Percentiles rank a stretch among this genome's conserved stretches.
These are phyloP conservation scores for Dryobates pubescens DNA, from an alignment of 2,797 vertebrate species.

Conservation along the genomic window DNA sequence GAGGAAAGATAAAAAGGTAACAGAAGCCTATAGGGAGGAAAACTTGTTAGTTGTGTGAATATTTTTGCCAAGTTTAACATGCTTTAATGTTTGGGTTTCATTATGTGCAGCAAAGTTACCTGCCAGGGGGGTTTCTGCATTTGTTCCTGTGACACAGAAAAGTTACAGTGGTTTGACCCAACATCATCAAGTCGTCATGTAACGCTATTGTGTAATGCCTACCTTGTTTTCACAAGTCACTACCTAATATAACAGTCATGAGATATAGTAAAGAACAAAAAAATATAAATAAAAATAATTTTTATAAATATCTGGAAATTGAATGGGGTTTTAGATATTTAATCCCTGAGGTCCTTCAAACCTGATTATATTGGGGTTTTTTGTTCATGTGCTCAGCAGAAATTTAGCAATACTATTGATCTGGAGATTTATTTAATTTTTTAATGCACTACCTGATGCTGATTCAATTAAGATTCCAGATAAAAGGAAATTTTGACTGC, in stretches of 20 bases:
- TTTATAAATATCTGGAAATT: background rate
- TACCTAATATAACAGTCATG: background rate
- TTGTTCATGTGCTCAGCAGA: background rate
- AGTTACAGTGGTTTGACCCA: background rate
- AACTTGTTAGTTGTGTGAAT: background rate
- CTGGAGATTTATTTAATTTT: background rate
- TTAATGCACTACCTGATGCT: accelerated
- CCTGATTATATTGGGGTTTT: background rate
- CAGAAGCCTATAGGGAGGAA: background rate
- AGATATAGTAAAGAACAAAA: background rate
- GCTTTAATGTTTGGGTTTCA: background rate
- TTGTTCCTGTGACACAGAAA: background rate
- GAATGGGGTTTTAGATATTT: background rate
- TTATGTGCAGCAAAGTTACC: background rate
- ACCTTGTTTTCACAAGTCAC: background rate
- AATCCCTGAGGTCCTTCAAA: background rate
- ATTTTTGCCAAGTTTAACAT: background rate
- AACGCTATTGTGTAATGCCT: background rate
- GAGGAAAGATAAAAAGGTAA: background rate
- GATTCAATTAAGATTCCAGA: background rate
- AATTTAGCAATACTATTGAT: background rate
- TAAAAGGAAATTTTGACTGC: background rate
- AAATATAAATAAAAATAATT: background rate
- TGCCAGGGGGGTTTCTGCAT: too few species aligned
- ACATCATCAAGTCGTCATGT: background rate